Evolutionary conservation across 1,140 invertebrate species (phyloP), one percentile per base, ranked within the genome.

Genomic region (Sycophila sp.): DNA sequence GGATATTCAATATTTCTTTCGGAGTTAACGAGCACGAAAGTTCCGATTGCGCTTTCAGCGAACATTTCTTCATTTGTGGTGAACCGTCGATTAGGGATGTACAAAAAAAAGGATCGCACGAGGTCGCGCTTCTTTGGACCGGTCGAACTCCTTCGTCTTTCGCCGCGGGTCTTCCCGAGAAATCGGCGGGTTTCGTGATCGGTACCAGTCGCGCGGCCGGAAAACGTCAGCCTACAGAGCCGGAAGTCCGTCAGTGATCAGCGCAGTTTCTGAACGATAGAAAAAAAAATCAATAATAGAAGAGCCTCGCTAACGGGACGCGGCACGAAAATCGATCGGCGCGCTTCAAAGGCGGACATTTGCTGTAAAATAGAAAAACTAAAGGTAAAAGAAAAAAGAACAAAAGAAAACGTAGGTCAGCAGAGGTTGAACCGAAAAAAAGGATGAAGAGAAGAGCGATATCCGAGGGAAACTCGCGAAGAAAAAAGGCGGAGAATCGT

Each of bases 381-480:
- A 36, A 36, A 51, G 26, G 59, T 13, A 62, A 68, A 68, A 22
- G 63, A 40, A 66, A 63, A 72, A 63, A 68, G 38, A 47, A 28
- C 19, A 7, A n/a, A n/a, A n/a, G n/a, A n/a, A n/a, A n/a, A n/a
- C n/a, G n/a, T n/a, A n/a, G n/a, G n/a, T n/a, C n/a, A n/a, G n/a
- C n/a, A n/a, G n/a, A n/a, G n/a, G n/a, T n/a, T n/a, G n/a, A n/a
- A n/a, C n/a, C n/a, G n/a, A n/a, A n/a, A n/a, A n/a, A n/a, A n/a
- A n/a, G n/a, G n/a, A n/a, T n/a, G n/a, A n/a, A n/a, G n/a, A n/a
- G n/a, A n/a, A n/a, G n/a, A n/a, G n/a, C n/a, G n/a, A n/a, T n/a
- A n/a, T n/a, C n/a, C n/a, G n/a, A n/a, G n/a, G n/a, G n/a, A n/a
- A n/a, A n/a, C n/a, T n/a, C n/a, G n/a, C n/a, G n/a, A n/a, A n/a